phyloP scores from a whole-genome alignment of 1,140 invertebrate genomes.

The Chionoecetes opilio region DNA sequence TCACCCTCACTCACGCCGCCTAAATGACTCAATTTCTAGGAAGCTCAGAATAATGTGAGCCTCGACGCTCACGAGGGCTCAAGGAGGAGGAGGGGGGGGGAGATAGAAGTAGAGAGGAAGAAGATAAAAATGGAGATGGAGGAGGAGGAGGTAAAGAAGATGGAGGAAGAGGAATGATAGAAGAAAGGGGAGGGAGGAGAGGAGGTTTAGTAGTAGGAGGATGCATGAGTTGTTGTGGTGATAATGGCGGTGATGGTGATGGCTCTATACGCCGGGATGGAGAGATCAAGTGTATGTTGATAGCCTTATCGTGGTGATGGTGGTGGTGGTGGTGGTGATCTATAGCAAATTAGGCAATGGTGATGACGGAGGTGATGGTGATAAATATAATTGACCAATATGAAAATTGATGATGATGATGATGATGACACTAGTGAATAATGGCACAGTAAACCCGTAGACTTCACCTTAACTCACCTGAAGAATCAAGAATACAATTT shows the following conservation, averaged over 20 bases:
- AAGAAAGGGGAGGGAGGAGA: too few relatives aligned
- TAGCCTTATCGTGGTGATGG: constrained; percentile 12
- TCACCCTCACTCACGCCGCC: neutral
- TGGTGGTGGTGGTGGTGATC: constrained; percentile 34
- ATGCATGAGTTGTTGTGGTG: neutral
- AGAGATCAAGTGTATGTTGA: neutral
- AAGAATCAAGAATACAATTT: too few relatives aligned
- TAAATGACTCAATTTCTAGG: constrained; percentile 53
- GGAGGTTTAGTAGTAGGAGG: neutral
- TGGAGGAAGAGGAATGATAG: too few relatives aligned
- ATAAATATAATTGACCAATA: neutral
- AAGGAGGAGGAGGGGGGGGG: constrained; percentile 15
- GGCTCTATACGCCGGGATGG: neutral
- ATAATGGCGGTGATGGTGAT: constrained; percentile 17
- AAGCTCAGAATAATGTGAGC: constrained; percentile 24
- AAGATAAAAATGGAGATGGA: too few relatives aligned
- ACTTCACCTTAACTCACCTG: neutral
- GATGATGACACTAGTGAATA: neutral
- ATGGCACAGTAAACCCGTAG: neutral
- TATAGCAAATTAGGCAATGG: neutral
- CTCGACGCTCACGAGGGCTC: neutral
- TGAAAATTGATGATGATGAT: constrained; percentile 30
- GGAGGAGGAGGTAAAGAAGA: too few relatives aligned
- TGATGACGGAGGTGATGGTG: neutral
- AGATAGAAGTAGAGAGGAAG: neutral